Conservation (phyloP, 2,113 vertebrate genomes). For the Peromyscus maniculatus region DNA sequence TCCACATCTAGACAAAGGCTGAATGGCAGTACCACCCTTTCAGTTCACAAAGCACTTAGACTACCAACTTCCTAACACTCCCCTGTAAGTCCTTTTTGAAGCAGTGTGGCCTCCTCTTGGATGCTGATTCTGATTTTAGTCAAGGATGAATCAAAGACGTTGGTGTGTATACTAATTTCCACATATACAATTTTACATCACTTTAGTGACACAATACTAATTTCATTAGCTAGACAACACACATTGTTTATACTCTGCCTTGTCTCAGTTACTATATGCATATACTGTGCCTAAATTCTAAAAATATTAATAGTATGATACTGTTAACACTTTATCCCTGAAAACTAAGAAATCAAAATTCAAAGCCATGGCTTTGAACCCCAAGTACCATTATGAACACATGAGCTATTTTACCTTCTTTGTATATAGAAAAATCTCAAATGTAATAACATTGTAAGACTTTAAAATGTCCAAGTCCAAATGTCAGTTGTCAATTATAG, state of each 20-base stretch:
- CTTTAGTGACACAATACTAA: conserved; percentile 14
- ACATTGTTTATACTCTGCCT: background rate
- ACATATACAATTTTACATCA: background rate
- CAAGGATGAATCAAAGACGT: background rate
- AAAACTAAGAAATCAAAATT: conserved; percentile 3
- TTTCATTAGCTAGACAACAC: background rate
- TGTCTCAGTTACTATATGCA: background rate
- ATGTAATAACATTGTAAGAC: too few species aligned
- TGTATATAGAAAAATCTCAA: background rate
- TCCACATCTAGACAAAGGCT: too few species aligned
- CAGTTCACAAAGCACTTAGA: background rate
- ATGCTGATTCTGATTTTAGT: background rate
- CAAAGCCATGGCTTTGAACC: conserved; percentile 4
- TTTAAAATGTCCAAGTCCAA: too few species aligned
- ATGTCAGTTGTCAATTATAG: too few species aligned
- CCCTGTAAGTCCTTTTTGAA: conserved; percentile 8
- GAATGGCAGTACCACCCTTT: background rate
- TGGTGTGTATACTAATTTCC: background rate
- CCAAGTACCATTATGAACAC: background rate
- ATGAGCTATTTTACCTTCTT: background rate
- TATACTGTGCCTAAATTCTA: conserved; percentile 7
- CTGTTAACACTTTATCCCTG: background rate
- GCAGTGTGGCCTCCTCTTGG: background rate
- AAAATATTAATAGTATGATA: conserved; percentile 2
- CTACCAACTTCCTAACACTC: background rate